Evolutionary conservation across 2,113 vertebrate genomes (phyloP).

Genomic region (Tachysurus vachellii): DNA sequence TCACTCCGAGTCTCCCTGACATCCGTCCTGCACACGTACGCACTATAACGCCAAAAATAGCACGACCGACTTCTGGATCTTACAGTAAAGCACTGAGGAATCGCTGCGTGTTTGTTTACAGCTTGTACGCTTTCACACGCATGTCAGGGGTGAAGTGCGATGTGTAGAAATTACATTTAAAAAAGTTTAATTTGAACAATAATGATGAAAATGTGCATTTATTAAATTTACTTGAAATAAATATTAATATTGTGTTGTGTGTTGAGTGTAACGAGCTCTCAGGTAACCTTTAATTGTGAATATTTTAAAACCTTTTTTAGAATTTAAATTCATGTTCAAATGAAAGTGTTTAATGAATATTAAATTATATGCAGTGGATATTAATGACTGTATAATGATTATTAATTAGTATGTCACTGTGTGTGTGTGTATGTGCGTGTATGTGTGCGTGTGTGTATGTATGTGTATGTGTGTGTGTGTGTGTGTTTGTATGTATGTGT

Average conservation of each 20-base stretch:
- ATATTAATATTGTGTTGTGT: background rate
- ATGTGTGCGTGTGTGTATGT: too few relatives aligned
- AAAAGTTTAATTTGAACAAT: background rate
- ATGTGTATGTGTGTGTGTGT: too few relatives aligned
- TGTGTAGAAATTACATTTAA: background rate
- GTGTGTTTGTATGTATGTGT: too few relatives aligned
- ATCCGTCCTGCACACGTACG: background rate
- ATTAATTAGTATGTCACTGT: background rate
- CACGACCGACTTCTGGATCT: background rate
- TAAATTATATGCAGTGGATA: background rate
- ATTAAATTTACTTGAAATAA: background rate
- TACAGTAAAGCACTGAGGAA: background rate
- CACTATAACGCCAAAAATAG: constrained; percentile 29
- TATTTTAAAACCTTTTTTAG: background rate
- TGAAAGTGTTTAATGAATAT: background rate
- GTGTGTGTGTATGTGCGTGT: constrained; percentile 2
- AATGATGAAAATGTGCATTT: background rate
- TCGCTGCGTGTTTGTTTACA: background rate
- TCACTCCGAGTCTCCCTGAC: constrained; percentile 38
- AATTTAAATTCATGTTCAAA: too few relatives aligned
- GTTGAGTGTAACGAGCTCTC: background rate
- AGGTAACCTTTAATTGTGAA: background rate
- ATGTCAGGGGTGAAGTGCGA: background rate
- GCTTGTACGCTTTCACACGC: background rate
- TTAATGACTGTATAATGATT: background rate